Conservation (phyloP, 1,140 invertebrate species). For the Lordiphosa collinella region DNA sequence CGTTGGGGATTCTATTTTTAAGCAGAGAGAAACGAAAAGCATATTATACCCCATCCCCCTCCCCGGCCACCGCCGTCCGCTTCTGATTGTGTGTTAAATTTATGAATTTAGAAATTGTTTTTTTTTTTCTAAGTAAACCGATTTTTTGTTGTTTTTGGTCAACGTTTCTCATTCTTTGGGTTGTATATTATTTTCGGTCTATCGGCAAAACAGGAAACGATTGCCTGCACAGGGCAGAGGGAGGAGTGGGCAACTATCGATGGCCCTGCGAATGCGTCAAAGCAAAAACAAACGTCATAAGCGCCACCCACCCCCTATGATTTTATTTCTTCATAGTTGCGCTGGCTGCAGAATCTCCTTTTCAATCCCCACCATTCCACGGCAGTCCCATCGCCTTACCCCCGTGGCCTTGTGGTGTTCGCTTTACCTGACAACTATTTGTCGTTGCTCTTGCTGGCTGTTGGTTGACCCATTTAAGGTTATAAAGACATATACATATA, state of each 20-base stretch:
- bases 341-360: background rate
- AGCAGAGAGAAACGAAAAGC: too few species aligned
- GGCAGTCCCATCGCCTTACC: background rate
- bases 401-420: slow-evolving; percentile 42
- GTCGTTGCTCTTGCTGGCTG: slow-evolving; percentile 29
- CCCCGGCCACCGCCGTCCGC: background rate
- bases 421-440: slow-evolving; percentile 62
- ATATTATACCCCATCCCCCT: background rate
- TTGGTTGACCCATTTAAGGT: slow-evolving; percentile 55
- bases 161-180: slow-evolving; percentile 26
- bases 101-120: slow-evolving; percentile 42
- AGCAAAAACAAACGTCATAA: slow-evolving; percentile 65
- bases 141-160: slow-evolving; percentile 16
- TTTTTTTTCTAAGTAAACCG: slow-evolving; percentile 3
- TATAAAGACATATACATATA: slow-evolving; percentile 11
- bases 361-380: background rate
- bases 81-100: slow-evolving; percentile 18
- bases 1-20: too few species aligned
- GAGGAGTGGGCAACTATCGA: background rate
- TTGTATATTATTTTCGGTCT: slow-evolving; percentile 55
- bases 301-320: background rate
- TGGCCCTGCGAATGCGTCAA: slow-evolving; percentile 48
- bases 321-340: background rate
- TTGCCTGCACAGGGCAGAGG: background rate
- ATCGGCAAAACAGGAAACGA: slow-evolving; percentile 63